Conservation (phyloP, 2,113 vertebrate genomes). For the Uropsilus gracilis region DNA sequence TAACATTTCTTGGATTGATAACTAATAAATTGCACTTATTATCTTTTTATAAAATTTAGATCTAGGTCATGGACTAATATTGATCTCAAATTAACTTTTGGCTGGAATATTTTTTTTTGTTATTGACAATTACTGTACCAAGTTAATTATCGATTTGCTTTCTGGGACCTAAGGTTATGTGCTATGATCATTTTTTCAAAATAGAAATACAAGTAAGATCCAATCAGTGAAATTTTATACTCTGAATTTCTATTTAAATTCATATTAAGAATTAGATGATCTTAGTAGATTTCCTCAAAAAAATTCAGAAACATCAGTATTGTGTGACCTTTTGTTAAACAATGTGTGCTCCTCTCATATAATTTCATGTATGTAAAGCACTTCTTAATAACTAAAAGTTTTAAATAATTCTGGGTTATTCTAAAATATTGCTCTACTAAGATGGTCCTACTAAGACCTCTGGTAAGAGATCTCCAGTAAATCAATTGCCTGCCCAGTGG, state of each 20-base stretch:
- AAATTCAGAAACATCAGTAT: neutral
- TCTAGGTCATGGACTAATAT: neutral
- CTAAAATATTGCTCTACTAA: neutral
- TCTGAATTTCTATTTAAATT: neutral
- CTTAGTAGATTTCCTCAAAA: neutral
- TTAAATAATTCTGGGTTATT: conserved; percentile 30
- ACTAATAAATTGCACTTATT: neutral
- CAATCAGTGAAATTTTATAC: neutral
- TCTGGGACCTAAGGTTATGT: neutral
- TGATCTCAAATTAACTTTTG: neutral
- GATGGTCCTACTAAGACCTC: neutral
- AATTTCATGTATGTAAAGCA: neutral
- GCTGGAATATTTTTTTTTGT: neutral
- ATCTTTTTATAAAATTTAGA: conserved; percentile 22
- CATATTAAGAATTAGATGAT: neutral
- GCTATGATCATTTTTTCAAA: conserved; percentile 10
- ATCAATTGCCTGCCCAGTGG: neutral
- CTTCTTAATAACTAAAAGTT: neutral
- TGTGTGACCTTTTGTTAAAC: neutral
- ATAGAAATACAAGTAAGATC: neutral
- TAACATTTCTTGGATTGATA: neutral
- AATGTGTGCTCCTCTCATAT: neutral
- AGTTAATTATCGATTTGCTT: neutral
- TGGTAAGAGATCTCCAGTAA: neutral
- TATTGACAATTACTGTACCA: neutral